Conservation (phyloP, 1,140 invertebrate genomes). For the Colletes latitarsis region DNA sequence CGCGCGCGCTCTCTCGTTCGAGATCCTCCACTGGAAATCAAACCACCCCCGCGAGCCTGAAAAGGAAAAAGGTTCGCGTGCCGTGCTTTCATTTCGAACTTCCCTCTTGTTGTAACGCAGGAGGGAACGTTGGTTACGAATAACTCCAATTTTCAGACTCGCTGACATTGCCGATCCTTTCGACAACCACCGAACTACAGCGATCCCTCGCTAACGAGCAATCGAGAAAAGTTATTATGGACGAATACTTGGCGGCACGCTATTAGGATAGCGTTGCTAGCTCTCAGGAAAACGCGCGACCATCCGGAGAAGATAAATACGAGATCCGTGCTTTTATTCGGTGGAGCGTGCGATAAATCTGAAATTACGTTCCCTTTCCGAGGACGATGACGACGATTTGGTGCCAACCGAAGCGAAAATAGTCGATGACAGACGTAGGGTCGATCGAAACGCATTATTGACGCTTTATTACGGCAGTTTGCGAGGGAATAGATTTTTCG, state of each 20-base stretch:
- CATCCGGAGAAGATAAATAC: neutral
- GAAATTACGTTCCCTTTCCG: neutral
- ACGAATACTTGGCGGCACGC: neutral
- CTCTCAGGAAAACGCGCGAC: neutral
- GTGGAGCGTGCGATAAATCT: conserved; percentile 7
- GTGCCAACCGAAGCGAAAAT: neutral
- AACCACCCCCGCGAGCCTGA: neutral
- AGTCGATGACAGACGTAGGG: neutral
- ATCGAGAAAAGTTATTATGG: too few species aligned
- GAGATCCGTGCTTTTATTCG: neutral
- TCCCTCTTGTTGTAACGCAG: too few species aligned
- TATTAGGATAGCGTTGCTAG: neutral
- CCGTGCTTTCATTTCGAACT: neutral
- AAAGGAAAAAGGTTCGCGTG: conserved; percentile 2
- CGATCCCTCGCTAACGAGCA: too few species aligned
- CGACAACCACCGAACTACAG: too few species aligned
- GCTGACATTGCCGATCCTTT: too few species aligned
- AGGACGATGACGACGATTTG: neutral
- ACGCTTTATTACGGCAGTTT: neutral
- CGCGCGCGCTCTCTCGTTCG: neutral
- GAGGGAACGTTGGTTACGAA: too few species aligned
- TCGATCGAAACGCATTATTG: neutral
- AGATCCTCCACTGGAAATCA: conserved; percentile 13
- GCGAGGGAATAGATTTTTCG: neutral
- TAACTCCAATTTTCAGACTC: too few species aligned